Evolutionary conservation across 92 coral and sea anemone species (phyloP), one percentile per base, ranked within the genome.

Genomic region (Blastomussa wellsi): DNA sequence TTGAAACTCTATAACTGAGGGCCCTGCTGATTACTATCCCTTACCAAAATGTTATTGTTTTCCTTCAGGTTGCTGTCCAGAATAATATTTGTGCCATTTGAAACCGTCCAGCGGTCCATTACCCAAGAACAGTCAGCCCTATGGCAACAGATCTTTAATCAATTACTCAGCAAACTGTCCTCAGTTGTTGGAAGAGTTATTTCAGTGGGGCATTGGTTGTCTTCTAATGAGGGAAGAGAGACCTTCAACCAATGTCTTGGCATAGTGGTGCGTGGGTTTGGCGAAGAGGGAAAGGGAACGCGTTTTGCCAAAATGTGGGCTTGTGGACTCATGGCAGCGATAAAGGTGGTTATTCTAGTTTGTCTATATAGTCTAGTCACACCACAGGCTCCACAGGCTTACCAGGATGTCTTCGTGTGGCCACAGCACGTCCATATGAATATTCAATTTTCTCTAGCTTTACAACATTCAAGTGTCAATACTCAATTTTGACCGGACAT

Each of bases 271-370:
- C 38, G 28, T 20, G 90, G 73, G 10, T 80, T 89, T 47, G 92
- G 86, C 1, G 90, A 86, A 39, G 77, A 59, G 31, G 86, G 69
- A 22, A 80, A 80, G 77, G 92, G 89, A 7, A 48, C 92, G 36
- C 80, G 90, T 51, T 47, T 89, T 16, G 86, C 78, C 22, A 85
- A 85, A 33, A 85, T 81, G 90, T 86, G 92, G 90, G 79, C 90
- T n/a, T 80, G 86, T 81, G 92, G 87, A 12, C 89, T 89, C 17
- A 20, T 85, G 79, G 92, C 83, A 19, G 89, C 82, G 4, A 74
- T 84, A 81, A 89, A 85, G 87, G 92, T 86, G 72, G 73, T 32
- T 24, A 48, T 38, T 37, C 72, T 22, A 52, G 57, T 37, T 64
- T 66, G 26, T 72, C 42, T 60, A 36, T 48, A 80, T 64, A 64